Evolutionary conservation across 2,113 vertebrate genomes (phyloP).

Genomic region (Barnardius zonarius): DNA sequence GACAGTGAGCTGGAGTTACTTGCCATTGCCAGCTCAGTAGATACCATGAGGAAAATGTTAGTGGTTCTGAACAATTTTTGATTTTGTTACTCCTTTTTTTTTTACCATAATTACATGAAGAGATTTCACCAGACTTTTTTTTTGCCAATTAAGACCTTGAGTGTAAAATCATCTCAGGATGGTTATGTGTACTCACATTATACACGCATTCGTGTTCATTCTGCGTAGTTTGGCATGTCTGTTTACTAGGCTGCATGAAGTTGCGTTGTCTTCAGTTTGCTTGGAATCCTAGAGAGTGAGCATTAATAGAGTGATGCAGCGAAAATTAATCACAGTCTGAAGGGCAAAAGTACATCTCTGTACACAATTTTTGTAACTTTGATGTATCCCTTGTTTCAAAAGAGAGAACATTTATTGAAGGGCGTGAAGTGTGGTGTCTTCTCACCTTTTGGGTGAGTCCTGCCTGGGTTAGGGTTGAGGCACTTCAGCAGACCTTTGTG

Average conservation of each 20-base stretch:
- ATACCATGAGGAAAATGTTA: constrained; percentile 23
- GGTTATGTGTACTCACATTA: background rate
- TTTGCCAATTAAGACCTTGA: background rate
- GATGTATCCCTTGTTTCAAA: background rate
- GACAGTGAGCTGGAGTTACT: constrained; percentile 42
- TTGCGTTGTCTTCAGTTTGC: background rate
- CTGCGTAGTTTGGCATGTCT: background rate
- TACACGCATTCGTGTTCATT: background rate
- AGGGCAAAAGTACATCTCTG: background rate
- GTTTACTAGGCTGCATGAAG: background rate
- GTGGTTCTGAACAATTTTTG: background rate
- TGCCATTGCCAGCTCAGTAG: constrained; percentile 17
- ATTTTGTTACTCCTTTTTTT: background rate
- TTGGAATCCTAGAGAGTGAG: background rate
- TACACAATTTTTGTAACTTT: background rate
- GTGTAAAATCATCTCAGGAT: background rate
- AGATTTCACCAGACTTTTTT: background rate
- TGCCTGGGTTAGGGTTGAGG: background rate
- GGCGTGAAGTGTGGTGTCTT: rapidly evolving
- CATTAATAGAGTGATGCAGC: background rate
- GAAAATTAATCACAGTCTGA: background rate
- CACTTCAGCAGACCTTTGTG: background rate
- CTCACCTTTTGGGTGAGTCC: background rate
- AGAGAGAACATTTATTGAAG: background rate
- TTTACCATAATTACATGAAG: background rate